These are phyloP conservation scores for Melanaphis sacchari DNA, from an alignment of 1,140 invertebrate species.

Conservation along the genomic window DNA sequence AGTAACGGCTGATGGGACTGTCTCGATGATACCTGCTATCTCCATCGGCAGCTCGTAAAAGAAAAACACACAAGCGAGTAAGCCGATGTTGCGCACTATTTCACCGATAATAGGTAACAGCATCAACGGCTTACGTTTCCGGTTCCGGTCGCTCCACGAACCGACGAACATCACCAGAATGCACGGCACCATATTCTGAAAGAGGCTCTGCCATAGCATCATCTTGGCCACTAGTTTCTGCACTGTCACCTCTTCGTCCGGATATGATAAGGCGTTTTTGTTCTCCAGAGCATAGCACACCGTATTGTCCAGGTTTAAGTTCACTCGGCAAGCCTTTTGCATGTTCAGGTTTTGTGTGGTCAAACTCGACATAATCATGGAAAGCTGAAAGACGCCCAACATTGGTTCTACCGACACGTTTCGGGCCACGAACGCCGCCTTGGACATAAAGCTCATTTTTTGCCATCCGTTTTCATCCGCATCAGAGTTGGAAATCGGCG, in stretches of 20 bases:
- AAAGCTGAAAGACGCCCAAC: background rate
- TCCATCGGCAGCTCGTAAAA: conserved; percentile 79
- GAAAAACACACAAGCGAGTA: conserved; percentile 80
- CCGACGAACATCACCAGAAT: conserved; percentile 79
- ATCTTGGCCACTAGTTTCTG: conserved; percentile 77
- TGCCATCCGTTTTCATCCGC: background rate
- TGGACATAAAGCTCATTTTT: background rate
- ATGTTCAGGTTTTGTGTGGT: conserved; percentile 54
- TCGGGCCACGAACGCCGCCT: conserved; percentile 56
- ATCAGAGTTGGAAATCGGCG: background rate
- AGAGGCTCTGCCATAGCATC: conserved; percentile 79
- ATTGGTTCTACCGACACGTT: conserved; percentile 41
- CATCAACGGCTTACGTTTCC: conserved; percentile 82
- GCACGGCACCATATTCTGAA: conserved; percentile 76
- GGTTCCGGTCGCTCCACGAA: conserved; percentile 76
- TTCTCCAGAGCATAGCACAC: background rate
- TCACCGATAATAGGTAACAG: conserved; percentile 69
- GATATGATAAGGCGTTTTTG: conserved; percentile 66
- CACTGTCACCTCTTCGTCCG: conserved; percentile 73
- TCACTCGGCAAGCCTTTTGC: conserved; percentile 48
- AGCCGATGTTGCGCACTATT: conserved; percentile 50
- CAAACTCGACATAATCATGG: conserved; percentile 1
- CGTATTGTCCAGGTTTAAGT: background rate
- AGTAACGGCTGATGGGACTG: conserved; percentile 77
- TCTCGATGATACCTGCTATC: conserved; percentile 75